Evolutionary conservation across 2,888 invertebrate genomes (phyloP), one percentile per base, ranked within the genome.

Genomic region (Erpobdella octoculata): DNA sequence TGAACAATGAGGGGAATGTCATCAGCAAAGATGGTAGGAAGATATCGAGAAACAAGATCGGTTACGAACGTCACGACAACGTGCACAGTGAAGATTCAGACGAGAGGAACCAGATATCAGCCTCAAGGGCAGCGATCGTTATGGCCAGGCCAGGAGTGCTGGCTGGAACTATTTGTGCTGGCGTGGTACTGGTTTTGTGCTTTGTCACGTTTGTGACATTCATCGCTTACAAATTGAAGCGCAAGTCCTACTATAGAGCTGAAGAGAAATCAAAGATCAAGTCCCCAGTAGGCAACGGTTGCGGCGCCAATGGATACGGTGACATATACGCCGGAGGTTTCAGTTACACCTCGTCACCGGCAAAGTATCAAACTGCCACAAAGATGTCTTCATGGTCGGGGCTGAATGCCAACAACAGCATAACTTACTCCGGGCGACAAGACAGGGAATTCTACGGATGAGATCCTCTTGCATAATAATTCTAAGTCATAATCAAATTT

Each of bases 91-190:
- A 8, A 5, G 53, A 53, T 2, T 53, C 53, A 25, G 21, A 53
- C 8, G 53, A 28, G 28, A 53, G 28, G 28, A 25, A 53, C 28
- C 53, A 53, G 28, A 53, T 53, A 28, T 53, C 53, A 6, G 53
- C 53, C 53, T 53, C 53, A 0, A 21, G 53, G 4, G 21, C 53
- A 15, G 53, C 53, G 21, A 21, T 53, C 21, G 28, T 69, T 21
- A 25, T 69, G 36, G 35, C 69, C 15, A 53, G 58, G 53, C 69
- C 69, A 5, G 53, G 53, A n/a, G 28, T 69, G 8, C 35, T 69
- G 69, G 69, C 69, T 9, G 69, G 48, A n/a, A 69, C 58, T n/a
- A n/a, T 69, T 15, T 69, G 35, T 28, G 21, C 46, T 12, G 28
- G 46, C 36, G 48, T 58, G 36, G 69, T 69, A 37, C 21, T 21